Base-by-base conservation (phyloP, 2,113 vertebrate genomes). In the Bagarius yarrelli region DNA sequence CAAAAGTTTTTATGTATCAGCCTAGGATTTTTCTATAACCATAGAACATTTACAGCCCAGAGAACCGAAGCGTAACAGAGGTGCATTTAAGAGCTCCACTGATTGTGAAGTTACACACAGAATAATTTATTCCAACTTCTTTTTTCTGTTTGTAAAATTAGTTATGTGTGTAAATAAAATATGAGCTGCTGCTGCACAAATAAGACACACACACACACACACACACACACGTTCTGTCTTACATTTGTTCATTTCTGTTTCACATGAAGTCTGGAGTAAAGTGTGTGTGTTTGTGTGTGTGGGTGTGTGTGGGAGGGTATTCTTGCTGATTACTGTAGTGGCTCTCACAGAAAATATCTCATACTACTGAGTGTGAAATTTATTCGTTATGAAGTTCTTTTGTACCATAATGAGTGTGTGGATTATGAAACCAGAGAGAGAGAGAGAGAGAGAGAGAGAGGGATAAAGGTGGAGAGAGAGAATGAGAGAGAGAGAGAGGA, bases 61-160 rank as follows among this genome's bases (percentile, higher is more conserved):
- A 40, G 64, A 67, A 40, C 34, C 64, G 21, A 67, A 67, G 40
- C 0, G 64, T 32, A 67, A 40, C 19, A 0, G 34, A 67, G 64
- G 23, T 1, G 19, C 23, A 9, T 67, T 67, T 67, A 67, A 12
- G 0, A n/a, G 36, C 64, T 40, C 18, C 12, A 4, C 19, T 40
- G 34, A 40, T 67, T 40, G 23, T 32, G 16, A 63, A 32, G 16
- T n/a, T 25, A 25, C 66, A 69, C 36, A 69, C 18, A 55, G 44
- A 78, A 78, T 78, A 34, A 78, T 78, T 78, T 61, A 78, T 78
- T 18, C 64, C 47, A 66, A 36, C 52, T 55, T 47, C n/a, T 30
- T 30, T 44, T 63, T 61, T 25, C 36, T 36, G 27, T 64, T 32
- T 78, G 60, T 55, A 34, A 60, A 53, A 78, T 78, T 78, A 78